These are phyloP conservation scores for Hemaris fuciformis DNA, from an alignment of 2,888 invertebrate species.

Conservation along the genomic window DNA sequence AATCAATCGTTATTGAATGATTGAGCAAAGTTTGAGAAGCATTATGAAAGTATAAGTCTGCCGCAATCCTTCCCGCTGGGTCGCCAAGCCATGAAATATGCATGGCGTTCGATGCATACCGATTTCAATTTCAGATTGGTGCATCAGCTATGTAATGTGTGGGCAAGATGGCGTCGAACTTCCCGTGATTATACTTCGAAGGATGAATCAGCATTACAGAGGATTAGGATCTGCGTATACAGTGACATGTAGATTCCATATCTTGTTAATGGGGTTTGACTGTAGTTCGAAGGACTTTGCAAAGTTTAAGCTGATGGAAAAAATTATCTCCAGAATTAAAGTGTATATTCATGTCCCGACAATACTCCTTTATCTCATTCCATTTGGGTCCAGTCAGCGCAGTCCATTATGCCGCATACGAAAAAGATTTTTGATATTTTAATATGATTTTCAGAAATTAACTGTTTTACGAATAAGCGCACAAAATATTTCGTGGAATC, in stretches of 20 bases:
- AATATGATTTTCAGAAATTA: no score
- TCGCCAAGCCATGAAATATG: conserved; percentile 29
- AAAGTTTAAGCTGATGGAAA: no score
- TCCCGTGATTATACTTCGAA: not conserved
- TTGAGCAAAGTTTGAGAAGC: not conserved
- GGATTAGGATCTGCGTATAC: not conserved
- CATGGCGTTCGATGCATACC: conserved; percentile 23
- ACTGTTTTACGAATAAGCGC: no score
- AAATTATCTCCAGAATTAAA: no score
- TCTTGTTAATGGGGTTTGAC: not conserved
- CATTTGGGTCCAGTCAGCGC: no score
- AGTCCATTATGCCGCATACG: no score
- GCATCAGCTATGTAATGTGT: not conserved
- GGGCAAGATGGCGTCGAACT: not conserved
- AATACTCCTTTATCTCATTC: no score
- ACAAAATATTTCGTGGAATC: no score
- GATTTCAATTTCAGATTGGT: conserved; percentile 34
- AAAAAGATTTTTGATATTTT: no score
- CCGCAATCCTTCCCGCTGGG: conserved; percentile 19
- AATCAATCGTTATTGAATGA: not conserved
- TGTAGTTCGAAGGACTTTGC: not conserved
- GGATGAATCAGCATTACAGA: not conserved
- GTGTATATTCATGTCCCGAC: no score
- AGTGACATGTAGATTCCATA: not conserved
- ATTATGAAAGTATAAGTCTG: conserved; percentile 18